Evolutionary conservation across 2,113 vertebrate species (phyloP), one percentile per base, ranked within the genome.

Genomic region (Cryptomyrus ogoouensis): DNA sequence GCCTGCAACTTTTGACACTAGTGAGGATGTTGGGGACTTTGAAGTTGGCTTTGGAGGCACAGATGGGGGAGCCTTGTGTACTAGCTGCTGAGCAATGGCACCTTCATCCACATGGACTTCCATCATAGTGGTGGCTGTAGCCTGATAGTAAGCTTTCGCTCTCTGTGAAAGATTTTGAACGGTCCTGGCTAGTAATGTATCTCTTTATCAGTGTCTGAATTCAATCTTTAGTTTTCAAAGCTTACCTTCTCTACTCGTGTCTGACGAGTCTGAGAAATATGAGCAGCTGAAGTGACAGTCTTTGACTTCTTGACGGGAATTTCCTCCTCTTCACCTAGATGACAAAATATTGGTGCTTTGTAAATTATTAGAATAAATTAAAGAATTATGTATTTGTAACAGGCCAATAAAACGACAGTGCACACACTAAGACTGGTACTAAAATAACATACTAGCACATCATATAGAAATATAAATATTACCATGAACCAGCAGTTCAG

Each of bases 271-370:
- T 97, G 95, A 91, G 98, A 97, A 94, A 98, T 98, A 95, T 98
- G 97, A 96, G 98, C 96, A 94, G 97, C 95, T 94, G 98, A 97
- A 93, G 98, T 94, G 52, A 98, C 95, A 31, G 97, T 98, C 94
- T 99, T 99, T 90, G 97, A 97, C 96, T 98, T 99, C 97, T 99
- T 99, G 70, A 96, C 95, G 83, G 98, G 98, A 49, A 99, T 97
- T 89, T 96, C 97, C 95, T 99, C 98, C 93, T 97, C 97, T 87
- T 96, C 96, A 89, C 98, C 98, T 99, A 94, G 8, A 66, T 13
- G n/a, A 27, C n/a, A 66, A 66, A 9, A 27, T 66, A 66, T 66
- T 66, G 8, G 9, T n/a, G 58, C 2, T 27, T 66, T 27, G n/a
- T 66, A 66, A 66, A 24, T 27, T 62, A 62, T 27, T 62, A n/a